Evolutionary conservation across 2,888 invertebrate genomes (phyloP).

Genomic region (Amblyjoppa fuscipennis): DNA sequence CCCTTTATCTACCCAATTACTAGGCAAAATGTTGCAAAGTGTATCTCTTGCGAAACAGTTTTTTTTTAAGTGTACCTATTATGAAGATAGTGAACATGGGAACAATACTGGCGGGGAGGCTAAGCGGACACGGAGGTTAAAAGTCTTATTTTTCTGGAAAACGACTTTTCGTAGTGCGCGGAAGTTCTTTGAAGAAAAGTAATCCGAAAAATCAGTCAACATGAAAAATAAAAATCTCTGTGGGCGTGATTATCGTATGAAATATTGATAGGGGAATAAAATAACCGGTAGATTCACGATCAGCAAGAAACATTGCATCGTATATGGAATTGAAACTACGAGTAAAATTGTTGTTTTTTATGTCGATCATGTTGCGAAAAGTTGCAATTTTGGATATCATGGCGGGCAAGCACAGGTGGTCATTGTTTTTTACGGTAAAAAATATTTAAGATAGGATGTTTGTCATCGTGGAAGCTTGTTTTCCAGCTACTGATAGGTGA

Average conservation of each 20-base stretch:
- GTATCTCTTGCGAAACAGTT: too few species aligned
- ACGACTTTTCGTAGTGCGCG: neutral
- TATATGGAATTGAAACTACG: too few species aligned
- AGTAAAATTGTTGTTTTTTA: neutral
- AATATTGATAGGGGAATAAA: neutral
- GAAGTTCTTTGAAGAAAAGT: neutral
- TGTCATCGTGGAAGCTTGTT: neutral
- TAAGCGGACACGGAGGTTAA: neutral
- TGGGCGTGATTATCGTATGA: too few species aligned
- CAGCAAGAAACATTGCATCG: too few species aligned
- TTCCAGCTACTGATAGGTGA: neutral
- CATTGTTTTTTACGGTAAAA: neutral
- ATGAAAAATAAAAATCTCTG: too few species aligned
- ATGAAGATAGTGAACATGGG: too few species aligned
- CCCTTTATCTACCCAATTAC: neutral
- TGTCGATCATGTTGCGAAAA: neutral
- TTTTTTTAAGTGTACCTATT: too few species aligned
- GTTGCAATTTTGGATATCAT: neutral
- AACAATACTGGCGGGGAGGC: too few species aligned
- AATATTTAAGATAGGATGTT: neutral
- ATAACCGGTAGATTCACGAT: too few species aligned
- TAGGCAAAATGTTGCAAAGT: too few species aligned
- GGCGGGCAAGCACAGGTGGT: too few species aligned
- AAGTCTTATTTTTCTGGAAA: neutral
- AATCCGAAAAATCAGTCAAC: neutral